phyloP scores from a whole-genome alignment of 2,888 invertebrate genomes.

The Odontomyia ornata region DNA sequence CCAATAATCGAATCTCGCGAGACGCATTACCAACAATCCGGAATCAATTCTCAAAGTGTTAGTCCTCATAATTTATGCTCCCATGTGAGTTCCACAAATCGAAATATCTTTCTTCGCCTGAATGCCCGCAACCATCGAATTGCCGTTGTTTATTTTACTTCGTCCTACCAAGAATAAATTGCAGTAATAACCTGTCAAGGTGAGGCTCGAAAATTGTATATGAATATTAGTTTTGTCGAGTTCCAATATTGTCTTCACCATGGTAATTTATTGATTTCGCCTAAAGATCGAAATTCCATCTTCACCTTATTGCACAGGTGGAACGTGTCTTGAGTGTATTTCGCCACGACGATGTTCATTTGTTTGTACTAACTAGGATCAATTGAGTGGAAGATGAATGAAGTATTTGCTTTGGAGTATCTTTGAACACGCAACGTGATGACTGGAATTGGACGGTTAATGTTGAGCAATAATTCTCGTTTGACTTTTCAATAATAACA shows the following conservation, averaged over 20 bases:
- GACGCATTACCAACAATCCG: background rate
- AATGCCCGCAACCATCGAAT: background rate
- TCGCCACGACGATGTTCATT: background rate
- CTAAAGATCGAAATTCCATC: slow-evolving; percentile 40
- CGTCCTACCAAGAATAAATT: slow-evolving; percentile 12
- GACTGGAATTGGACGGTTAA: slow-evolving; percentile 25
- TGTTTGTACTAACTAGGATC: slow-evolving; percentile 26
- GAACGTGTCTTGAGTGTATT: background rate
- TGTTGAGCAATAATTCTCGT: slow-evolving; percentile 31
- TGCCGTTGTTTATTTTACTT: background rate
- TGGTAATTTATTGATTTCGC: slow-evolving; percentile 39
- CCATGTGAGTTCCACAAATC: slow-evolving; percentile 4
- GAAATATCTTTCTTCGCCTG: background rate
- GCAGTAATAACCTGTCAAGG: slow-evolving; percentile 39
- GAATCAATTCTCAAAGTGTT: slow-evolving; percentile 41
- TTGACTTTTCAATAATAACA: slow-evolving; percentile 42
- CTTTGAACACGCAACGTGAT: slow-evolving; percentile 22
- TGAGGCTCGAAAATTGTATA: slow-evolving; percentile 43
- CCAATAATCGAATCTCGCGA: slow-evolving; percentile 24
- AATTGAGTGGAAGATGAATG: slow-evolving; percentile 31
- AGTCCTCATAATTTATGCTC: slow-evolving; percentile 31
- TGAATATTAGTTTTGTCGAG: slow-evolving; percentile 39
- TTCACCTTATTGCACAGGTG: slow-evolving; percentile 20
- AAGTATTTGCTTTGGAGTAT: background rate
- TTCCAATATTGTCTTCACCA: slow-evolving; percentile 41